Conservation (phyloP, 2,797 vertebrate genomes). For the Pteropus rufus region DNA sequence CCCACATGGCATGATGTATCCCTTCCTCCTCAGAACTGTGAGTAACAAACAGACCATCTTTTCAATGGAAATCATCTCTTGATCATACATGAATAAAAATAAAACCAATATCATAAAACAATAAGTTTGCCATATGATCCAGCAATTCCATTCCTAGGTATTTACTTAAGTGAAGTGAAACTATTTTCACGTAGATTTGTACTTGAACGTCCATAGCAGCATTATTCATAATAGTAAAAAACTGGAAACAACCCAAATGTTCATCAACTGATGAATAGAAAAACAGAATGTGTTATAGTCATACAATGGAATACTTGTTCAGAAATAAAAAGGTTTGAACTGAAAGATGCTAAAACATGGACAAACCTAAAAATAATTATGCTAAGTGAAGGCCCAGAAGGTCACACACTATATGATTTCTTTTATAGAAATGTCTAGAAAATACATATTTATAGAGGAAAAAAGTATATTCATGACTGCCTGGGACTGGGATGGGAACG, state of each 20-base stretch:
- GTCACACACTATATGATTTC: not conserved
- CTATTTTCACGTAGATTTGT: not conserved
- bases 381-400: not conserved
- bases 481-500: not conserved
- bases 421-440: not conserved
- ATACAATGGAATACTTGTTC: not conserved
- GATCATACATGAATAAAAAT: not conserved
- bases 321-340: not conserved
- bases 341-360: not conserved
- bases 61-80: not conserved
- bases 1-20: accelerated
- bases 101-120: not conserved
- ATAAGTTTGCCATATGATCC: not conserved
- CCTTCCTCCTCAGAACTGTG: not conserved
- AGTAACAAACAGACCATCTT: not conserved
- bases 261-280: not conserved
- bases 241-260: not conserved
- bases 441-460: not conserved
- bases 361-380: not conserved
- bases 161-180: not conserved
- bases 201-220: not conserved
- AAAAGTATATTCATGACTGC: not conserved
- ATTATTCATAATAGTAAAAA: not conserved
- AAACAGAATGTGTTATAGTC: not conserved
- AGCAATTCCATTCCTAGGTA: not conserved